phyloP scores from a whole-genome alignment of 2,113 vertebrate genomes.

The Picathartes gymnocephalus region DNA sequence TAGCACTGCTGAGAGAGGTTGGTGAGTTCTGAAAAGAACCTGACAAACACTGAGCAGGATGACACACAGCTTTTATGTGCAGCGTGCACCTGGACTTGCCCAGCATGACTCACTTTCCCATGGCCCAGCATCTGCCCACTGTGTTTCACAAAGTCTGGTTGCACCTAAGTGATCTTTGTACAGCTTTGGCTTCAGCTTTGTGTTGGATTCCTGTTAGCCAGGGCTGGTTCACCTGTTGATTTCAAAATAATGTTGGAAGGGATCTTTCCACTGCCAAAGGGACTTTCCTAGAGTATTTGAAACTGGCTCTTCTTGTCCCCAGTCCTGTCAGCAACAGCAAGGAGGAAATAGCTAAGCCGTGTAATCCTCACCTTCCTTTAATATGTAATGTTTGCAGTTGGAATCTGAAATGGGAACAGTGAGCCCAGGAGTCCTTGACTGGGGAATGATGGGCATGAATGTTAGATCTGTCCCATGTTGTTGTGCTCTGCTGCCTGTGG shows the following conservation, averaged over 20 bases:
- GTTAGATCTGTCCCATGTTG: background rate
- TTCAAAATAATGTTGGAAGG: background rate
- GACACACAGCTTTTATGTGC: background rate
- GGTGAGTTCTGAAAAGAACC: background rate
- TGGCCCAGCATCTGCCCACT: background rate
- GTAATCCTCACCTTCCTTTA: background rate
- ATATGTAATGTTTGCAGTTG: background rate
- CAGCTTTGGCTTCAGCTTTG: background rate
- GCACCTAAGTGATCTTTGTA: accelerated
- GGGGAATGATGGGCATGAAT: background rate
- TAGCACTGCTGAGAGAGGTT: background rate
- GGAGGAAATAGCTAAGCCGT: background rate
- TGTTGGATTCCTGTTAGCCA: background rate
- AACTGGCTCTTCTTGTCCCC: background rate
- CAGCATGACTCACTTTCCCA: background rate
- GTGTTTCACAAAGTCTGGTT: background rate
- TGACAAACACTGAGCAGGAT: background rate
- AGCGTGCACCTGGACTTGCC: background rate
- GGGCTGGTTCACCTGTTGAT: background rate
- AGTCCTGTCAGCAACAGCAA: background rate
- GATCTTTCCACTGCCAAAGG: background rate
- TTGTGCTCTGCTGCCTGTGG: background rate
- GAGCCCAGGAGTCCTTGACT: background rate
- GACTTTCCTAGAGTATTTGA: background rate
- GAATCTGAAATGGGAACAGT: background rate